Percentiles rank a stretch among this genome's conserved stretches.
Evolutionary conservation across 1,140 invertebrate species (phyloP).

Genomic region (Campoletis sonorensis): DNA sequence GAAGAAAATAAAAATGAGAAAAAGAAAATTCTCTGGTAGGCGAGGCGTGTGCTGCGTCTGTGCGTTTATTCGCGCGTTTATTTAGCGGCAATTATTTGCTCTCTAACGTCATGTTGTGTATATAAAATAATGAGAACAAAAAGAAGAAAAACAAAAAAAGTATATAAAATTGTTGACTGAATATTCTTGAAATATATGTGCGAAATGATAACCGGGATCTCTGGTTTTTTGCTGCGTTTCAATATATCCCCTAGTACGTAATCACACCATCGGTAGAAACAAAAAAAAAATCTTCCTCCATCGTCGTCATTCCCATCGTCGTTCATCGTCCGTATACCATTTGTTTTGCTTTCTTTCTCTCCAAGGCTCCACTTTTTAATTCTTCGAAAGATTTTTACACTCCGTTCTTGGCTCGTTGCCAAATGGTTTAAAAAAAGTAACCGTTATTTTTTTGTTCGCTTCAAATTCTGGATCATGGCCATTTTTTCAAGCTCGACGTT

Average conservation of each 20-base stretch:
- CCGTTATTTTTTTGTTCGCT: too few species aligned
- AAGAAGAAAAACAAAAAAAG: slow-evolving; percentile 49
- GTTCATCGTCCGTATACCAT: too few species aligned
- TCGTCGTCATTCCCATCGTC: not conserved
- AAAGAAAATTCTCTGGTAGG: not conserved
- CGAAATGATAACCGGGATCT: slow-evolving; percentile 67
- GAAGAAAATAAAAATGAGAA: not conserved
- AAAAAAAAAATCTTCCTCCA: not conserved
- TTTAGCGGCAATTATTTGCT: slow-evolving; percentile 47
- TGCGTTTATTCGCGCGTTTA: slow-evolving; percentile 21
- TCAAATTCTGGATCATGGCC: too few species aligned
- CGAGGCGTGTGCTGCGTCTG: not conserved
- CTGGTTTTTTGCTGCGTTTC: slow-evolving; percentile 68
- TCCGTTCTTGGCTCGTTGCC: too few species aligned
- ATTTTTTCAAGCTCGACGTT: too few species aligned
- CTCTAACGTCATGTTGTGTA: slow-evolving; percentile 64
- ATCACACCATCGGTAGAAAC: not conserved
- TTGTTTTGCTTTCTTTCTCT: too few species aligned
- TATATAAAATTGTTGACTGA: slow-evolving; percentile 72
- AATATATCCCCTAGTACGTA: slow-evolving; percentile 59
- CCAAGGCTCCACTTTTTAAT: too few species aligned
- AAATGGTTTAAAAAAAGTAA: too few species aligned
- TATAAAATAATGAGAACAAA: slow-evolving; percentile 57
- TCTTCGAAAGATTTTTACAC: too few species aligned
- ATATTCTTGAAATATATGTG: slow-evolving; percentile 73